These are phyloP conservation scores for Heliconius melpomene DNA, from an alignment of 1,140 invertebrate species.

Conservation along the genomic window DNA sequence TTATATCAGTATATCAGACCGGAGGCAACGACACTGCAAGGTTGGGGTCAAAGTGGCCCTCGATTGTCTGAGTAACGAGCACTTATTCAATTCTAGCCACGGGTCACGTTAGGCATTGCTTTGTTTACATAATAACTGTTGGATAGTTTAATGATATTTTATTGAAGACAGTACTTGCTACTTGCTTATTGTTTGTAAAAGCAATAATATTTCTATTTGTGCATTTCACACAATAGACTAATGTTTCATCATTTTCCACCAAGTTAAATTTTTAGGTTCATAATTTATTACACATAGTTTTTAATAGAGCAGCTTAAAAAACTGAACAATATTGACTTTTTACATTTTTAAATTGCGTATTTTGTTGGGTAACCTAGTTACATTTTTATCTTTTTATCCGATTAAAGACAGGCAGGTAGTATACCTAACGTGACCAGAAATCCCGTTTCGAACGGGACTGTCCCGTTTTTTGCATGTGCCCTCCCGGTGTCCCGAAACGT, in stretches of 20 bases:
- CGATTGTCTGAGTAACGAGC: constrained; percentile 41
- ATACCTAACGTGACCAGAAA: background rate
- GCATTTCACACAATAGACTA: background rate
- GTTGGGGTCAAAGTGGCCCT: constrained; percentile 57
- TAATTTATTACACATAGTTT: background rate
- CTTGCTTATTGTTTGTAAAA: background rate
- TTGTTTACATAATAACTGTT: constrained; percentile 33
- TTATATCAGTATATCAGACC: constrained; percentile 8
- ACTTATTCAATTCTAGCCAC: constrained; percentile 37
- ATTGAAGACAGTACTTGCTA: constrained; percentile 1
- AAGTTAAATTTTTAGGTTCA: background rate
- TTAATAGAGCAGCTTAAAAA: background rate
- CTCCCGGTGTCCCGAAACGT: too few species aligned
- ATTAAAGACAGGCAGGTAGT: background rate
- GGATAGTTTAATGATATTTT: constrained; percentile 23
- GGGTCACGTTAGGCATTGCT: constrained; percentile 26
- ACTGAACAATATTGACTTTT: background rate
- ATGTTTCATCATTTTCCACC: background rate
- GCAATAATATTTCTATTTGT: background rate
- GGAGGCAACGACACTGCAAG: constrained; percentile 55
- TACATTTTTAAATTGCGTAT: background rate
- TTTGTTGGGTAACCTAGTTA: background rate
- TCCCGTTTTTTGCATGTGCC: too few species aligned
- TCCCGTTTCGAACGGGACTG: too few species aligned
- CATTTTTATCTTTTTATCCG: background rate